Conservation (phyloP, 2,797 vertebrate species). For the Aphelocoma californica region DNA sequence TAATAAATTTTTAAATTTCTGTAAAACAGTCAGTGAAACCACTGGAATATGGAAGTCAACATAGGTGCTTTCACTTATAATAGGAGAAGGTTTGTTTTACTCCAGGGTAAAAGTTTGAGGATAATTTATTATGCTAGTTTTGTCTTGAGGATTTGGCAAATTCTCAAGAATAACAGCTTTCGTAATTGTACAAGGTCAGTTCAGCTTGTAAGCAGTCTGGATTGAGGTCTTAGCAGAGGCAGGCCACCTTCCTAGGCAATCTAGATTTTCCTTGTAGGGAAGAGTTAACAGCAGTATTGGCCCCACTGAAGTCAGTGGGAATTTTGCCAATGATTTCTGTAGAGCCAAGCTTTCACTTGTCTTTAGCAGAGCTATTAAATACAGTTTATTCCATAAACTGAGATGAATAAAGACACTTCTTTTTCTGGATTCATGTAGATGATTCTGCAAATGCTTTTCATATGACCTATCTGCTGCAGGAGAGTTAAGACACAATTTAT, state of each 20-base stretch:
- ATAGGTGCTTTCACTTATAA: neutral
- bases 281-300: slow-evolving; percentile 34
- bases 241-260: neutral
- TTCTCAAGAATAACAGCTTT: slow-evolving; percentile 28
- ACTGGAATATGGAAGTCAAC: neutral
- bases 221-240: neutral
- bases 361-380: slow-evolving; percentile 8
- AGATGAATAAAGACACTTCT: neutral
- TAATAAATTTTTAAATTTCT: neutral
- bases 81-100: neutral
- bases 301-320: slow-evolving; percentile 22
- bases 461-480: neutral
- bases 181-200: neutral
- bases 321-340: slow-evolving; percentile 4
- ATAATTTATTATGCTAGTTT: slow-evolving; percentile 25
- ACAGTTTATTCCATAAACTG: neutral
- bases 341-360: neutral
- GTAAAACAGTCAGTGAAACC: neutral
- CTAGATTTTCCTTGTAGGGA: slow-evolving; percentile 11
- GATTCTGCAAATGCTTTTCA: neutral
- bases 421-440: neutral
- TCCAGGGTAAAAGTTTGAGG: neutral
- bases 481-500: neutral
- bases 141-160: slow-evolving; percentile 28
- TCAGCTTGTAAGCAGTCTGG: neutral